A percentile compares a stretch with the other conserved stretches of the same genome.
Evolutionary conservation across 2,888 invertebrate genomes (phyloP).

Genomic region (Nasonia oneida): DNA sequence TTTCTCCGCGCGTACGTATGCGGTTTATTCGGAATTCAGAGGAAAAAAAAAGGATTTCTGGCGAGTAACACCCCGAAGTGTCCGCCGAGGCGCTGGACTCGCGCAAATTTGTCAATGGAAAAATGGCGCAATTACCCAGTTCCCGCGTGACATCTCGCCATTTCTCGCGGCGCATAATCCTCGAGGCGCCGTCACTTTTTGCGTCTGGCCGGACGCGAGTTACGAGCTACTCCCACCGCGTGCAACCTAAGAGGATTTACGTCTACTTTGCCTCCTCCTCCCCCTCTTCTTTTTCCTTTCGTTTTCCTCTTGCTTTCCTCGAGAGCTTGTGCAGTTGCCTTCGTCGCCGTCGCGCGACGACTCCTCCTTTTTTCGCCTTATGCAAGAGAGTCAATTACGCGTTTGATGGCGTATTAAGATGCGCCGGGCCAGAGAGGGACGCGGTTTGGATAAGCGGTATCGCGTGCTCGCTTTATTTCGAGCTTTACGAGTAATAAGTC

Average conservation of each 20-base stretch:
- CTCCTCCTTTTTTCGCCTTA: conserved; percentile 11
- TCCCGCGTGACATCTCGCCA: conserved; percentile 17
- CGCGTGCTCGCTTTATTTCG: conserved; percentile 19
- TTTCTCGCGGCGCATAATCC: conserved; percentile 18
- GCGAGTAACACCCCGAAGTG: not conserved
- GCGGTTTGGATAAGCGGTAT: not conserved
- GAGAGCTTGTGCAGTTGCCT: conserved; percentile 4
- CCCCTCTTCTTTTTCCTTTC: conserved; percentile 8
- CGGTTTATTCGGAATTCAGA: not conserved
- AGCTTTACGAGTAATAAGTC: conserved; percentile 45
- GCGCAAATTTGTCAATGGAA: conserved; percentile 49
- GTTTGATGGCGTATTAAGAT: conserved; percentile 34
- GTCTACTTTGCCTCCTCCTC: conserved; percentile 50
- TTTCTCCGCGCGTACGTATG: not conserved
- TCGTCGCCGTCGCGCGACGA: not conserved
- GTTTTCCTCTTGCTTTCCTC: conserved; percentile 18
- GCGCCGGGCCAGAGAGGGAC: not conserved
- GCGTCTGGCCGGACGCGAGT: conserved; percentile 45
- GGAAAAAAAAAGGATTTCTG: too few species aligned
- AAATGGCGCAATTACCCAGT: conserved; percentile 13
- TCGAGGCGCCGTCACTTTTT: conserved; percentile 50
- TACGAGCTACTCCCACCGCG: conserved; percentile 39
- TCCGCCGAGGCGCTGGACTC: not conserved
- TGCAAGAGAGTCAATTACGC: conserved; percentile 52
- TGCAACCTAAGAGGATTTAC: conserved; percentile 61